Evolutionary conservation across 2,888 invertebrate genomes (phyloP).

Genomic region (Eubasilissa splendida): DNA sequence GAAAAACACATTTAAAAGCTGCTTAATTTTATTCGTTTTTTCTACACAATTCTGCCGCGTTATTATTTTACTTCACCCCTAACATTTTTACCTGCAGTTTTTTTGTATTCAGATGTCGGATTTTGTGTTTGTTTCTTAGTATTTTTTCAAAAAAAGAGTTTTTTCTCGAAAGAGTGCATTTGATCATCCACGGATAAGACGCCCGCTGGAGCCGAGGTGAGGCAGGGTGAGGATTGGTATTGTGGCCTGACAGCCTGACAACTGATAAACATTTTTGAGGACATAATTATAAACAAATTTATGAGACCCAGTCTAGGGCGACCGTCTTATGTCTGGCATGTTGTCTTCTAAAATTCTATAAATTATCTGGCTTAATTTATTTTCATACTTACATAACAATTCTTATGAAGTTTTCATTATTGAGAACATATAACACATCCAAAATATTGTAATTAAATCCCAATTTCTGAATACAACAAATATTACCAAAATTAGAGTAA

Average conservation of each 20-base stretch:
- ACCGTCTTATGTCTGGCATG: not conserved
- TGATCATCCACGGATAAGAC: constrained; percentile 50
- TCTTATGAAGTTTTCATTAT: too few relatives aligned
- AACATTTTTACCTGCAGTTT: constrained; percentile 56
- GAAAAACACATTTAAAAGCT: constrained; percentile 72
- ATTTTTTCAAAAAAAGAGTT: constrained; percentile 48
- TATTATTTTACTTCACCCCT: constrained; percentile 57
- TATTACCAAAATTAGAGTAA: too few relatives aligned
- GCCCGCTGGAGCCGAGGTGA: not conserved
- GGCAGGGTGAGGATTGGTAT: constrained; percentile 40
- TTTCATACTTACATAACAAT: too few relatives aligned
- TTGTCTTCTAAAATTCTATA: too few relatives aligned
- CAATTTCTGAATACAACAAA: too few relatives aligned
- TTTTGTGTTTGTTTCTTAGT: constrained; percentile 53
- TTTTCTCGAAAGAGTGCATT: constrained; percentile 44
- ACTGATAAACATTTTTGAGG: constrained; percentile 54
- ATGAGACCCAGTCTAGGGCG: constrained; percentile 25
- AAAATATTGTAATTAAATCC: too few relatives aligned
- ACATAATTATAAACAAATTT: constrained; percentile 58
- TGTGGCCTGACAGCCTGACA: constrained; percentile 48
- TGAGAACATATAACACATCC: too few relatives aligned
- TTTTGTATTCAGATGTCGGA: constrained; percentile 51
- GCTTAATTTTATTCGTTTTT: constrained; percentile 64
- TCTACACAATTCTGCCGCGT: constrained; percentile 45
- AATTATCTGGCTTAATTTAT: too few relatives aligned